Conservation (phyloP, 37 sponge, comb jelly and placozoan species). For the Spongilla lacustris region DNA sequence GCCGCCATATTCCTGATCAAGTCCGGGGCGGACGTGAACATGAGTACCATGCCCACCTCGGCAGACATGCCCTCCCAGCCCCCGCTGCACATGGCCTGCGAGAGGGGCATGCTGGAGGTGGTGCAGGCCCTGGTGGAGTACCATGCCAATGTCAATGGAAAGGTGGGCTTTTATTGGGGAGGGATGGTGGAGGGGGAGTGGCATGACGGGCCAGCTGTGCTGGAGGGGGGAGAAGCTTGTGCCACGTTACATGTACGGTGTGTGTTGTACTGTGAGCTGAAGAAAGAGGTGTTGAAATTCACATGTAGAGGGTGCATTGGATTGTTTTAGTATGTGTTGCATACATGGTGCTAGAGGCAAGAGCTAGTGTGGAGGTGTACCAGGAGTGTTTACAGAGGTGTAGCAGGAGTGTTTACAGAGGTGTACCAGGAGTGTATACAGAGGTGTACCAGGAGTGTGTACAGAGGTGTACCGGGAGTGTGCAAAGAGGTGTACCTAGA, state of each 20-base stretch:
- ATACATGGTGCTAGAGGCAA: too few relatives aligned
- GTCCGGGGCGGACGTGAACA: slow-evolving; percentile 83
- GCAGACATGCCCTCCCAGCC: slow-evolving; percentile 37
- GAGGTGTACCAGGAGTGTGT: too few relatives aligned
- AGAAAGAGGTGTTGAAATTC: too few relatives aligned
- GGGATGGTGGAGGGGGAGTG: background rate
- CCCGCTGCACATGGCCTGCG: slow-evolving; percentile 90
- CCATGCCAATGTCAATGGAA: slow-evolving; percentile 79
- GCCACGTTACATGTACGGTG: too few relatives aligned
- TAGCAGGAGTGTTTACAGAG: too few relatives aligned
- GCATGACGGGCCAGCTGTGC: background rate
- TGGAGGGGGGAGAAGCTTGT: background rate
- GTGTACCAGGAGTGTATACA: too few relatives aligned
- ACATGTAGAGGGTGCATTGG: too few relatives aligned
- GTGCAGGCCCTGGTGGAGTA: slow-evolving; percentile 87
- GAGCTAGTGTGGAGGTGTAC: too few relatives aligned
- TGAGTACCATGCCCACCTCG: slow-evolving; percentile 8
- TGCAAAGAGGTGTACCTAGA: background rate
- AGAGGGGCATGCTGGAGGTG: slow-evolving; percentile 76
- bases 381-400: too few relatives aligned
- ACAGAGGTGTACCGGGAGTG: background rate
- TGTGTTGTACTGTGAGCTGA: too few relatives aligned
- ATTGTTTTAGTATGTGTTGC: too few relatives aligned
- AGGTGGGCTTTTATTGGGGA: slow-evolving; percentile 35
- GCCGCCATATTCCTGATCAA: slow-evolving; percentile 86